Conservation (phyloP, 2,113 vertebrate genomes). For the Echinops telfairi region DNA sequence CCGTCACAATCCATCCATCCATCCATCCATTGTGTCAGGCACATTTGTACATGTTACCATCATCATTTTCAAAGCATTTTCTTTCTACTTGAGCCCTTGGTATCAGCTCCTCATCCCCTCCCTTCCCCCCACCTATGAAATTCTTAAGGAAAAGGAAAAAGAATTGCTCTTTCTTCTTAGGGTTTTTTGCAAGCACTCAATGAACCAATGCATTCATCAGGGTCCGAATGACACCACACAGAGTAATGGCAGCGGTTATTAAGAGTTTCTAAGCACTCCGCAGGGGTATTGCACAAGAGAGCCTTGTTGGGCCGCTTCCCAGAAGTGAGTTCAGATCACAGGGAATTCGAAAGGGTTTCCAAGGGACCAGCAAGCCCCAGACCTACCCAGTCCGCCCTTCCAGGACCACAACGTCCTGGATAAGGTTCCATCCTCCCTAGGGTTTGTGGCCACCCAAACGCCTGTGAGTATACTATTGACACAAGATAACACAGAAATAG, state of each 20-base stretch:
- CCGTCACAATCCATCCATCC: no score
- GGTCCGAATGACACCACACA: background rate
- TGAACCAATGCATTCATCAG: background rate
- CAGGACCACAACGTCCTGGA: background rate
- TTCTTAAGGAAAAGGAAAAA: background rate
- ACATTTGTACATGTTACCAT: no score
- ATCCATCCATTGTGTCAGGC: no score
- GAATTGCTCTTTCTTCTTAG: background rate
- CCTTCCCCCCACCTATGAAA: background rate
- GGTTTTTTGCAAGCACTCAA: background rate
- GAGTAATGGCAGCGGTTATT: conserved; percentile 20
- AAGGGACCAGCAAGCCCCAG: background rate
- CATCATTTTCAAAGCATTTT: no score
- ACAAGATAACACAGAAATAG: conserved; percentile 17
- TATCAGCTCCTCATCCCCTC: no score
- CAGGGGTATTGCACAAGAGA: background rate
- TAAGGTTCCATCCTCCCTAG: background rate
- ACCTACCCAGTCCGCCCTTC: background rate
- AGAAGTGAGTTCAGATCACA: background rate
- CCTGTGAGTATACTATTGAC: background rate
- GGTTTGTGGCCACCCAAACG: background rate
- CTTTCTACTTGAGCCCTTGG: no score
- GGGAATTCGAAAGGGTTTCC: background rate
- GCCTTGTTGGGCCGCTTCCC: background rate
- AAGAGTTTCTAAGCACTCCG: background rate